Conservation (phyloP, 1,140 invertebrate species). For the Anastrepha ludens region DNA sequence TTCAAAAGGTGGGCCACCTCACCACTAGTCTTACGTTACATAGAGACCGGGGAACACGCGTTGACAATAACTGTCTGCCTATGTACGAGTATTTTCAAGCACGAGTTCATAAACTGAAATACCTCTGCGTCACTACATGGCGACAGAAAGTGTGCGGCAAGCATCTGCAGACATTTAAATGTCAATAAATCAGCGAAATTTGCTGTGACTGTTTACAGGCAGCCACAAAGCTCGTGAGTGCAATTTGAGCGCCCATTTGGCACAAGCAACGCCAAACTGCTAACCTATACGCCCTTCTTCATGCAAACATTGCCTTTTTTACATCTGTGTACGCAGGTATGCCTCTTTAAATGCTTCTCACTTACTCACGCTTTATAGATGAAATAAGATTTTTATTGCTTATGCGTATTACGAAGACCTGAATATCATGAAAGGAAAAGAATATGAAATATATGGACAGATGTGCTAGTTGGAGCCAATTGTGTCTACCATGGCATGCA, state of each 20-base stretch:
- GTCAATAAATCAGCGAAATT: slow-evolving; percentile 40
- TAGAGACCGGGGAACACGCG: neutral
- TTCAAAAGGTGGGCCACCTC: too few relatives aligned
- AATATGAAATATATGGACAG: too few relatives aligned
- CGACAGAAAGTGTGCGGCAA: neutral
- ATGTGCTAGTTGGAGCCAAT: too few relatives aligned
- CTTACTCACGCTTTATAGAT: slow-evolving; percentile 14
- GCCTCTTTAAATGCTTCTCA: neutral
- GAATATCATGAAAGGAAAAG: neutral
- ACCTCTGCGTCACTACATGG: neutral
- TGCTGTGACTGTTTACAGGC: neutral
- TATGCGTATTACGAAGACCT: neutral
- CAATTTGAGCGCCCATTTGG: neutral
- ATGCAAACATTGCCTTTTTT: neutral
- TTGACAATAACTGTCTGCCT: too few relatives aligned
- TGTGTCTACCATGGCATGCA: too few relatives aligned
- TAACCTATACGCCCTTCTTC: neutral
- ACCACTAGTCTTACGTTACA: neutral
- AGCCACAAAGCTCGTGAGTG: neutral
- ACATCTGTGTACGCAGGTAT: neutral
- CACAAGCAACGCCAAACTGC: neutral
- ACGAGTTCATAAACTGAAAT: neutral
- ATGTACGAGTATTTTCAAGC: neutral
- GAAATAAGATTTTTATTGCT: slow-evolving; percentile 51
- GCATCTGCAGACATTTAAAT: slow-evolving; percentile 41